Evolutionary conservation across 1,140 invertebrate species (phyloP).

Genomic region (Formica selysi): DNA sequence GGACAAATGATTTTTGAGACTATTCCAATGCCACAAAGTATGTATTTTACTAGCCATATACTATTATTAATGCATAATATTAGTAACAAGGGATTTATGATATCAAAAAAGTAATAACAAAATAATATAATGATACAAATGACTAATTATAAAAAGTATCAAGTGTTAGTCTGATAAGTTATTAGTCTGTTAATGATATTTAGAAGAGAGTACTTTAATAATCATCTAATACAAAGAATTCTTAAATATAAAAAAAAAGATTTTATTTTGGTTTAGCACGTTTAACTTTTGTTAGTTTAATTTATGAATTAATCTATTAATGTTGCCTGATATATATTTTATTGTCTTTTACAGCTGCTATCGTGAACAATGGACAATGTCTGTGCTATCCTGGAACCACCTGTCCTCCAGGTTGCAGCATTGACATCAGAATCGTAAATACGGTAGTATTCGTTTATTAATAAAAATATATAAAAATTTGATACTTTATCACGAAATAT

Average conservation of each 20-base stretch:
- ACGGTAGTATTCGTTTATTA: constrained; percentile 82
- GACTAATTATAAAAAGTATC: constrained; percentile 1
- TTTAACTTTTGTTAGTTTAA: constrained; percentile 32
- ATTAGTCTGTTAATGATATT: constrained; percentile 8
- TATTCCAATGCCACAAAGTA: constrained; percentile 27
- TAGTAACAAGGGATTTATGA: neutral
- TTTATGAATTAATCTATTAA: neutral
- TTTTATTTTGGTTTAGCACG: neutral
- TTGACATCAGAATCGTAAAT: constrained; percentile 89
- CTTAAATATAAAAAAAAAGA: neutral
- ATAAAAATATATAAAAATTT: neutral
- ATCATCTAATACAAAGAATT: neutral
- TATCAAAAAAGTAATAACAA: neutral
- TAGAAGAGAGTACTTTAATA: neutral
- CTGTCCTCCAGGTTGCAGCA: constrained; percentile 84
- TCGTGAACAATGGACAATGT: constrained; percentile 72
- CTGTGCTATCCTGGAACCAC: constrained; percentile 78
- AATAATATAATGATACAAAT: neutral
- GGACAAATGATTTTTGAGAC: constrained; percentile 11
- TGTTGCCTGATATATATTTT: constrained; percentile 20
- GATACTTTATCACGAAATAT: neutral
- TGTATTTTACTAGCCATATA: neutral
- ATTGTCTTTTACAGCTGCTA: constrained; percentile 29
- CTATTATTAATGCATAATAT: constrained; percentile 2
- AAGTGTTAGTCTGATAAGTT: neutral